Evolutionary conservation across 92 coral and sea anemone genomes (phyloP).

Genomic region (Parazoanthus darwini): DNA sequence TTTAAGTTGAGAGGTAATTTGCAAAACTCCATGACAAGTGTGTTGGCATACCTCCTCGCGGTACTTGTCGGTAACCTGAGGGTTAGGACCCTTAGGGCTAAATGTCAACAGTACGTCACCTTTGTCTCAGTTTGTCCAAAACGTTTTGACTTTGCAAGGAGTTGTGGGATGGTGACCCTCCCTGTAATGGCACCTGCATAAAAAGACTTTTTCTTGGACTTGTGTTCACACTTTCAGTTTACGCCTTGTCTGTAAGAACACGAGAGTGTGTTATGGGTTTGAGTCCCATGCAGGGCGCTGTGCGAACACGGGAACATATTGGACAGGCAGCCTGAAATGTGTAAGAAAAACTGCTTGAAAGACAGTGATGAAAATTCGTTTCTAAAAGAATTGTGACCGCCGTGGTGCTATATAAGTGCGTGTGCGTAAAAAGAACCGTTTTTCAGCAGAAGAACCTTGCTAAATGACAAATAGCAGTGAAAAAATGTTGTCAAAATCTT

Average conservation of each 20-base stretch:
- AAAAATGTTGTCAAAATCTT: too few species aligned
- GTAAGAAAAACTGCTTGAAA: conserved; percentile 4
- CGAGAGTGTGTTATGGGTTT: background rate
- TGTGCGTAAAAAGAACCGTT: background rate
- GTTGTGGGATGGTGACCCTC: background rate
- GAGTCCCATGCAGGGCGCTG: too few species aligned
- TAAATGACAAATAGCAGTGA: too few species aligned
- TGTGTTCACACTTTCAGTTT: background rate
- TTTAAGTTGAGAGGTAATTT: conserved; percentile 29
- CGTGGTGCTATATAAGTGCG: background rate
- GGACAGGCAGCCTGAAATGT: background rate
- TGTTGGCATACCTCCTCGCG: too few species aligned
- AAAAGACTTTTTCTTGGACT: background rate
- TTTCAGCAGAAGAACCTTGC: background rate
- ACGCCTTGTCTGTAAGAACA: conserved; percentile 5
- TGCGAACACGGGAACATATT: background rate
- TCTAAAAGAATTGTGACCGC: background rate
- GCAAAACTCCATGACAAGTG: background rate
- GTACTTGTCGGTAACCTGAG: background rate
- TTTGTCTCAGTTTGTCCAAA: background rate
- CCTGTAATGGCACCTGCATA: background rate
- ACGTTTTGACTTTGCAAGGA: background rate
- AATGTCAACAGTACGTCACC: conserved; percentile 17
- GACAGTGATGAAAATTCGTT: conserved; percentile 2
- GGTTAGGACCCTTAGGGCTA: conserved; percentile 16